Percentiles rank a stretch among this genome's conserved stretches.
Evolutionary conservation across 2,113 vertebrate species (phyloP).

Genomic region (Capreolus pygargus): DNA sequence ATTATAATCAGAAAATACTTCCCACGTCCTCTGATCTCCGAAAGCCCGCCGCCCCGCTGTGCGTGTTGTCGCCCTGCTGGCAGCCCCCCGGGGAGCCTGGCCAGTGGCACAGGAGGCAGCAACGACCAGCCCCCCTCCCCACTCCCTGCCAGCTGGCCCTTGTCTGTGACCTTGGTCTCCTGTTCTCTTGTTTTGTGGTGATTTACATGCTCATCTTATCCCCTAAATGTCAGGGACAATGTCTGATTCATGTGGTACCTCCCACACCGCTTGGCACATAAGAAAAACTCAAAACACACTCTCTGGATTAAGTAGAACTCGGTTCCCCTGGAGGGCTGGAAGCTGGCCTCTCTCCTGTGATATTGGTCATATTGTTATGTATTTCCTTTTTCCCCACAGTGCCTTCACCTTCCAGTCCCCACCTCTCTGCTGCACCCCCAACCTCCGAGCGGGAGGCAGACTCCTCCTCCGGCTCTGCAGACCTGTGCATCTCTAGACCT

Average conservation of each 20-base stretch:
- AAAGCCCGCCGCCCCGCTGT: rapidly evolving
- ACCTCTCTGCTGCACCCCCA: not conserved
- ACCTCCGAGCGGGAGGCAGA: not conserved
- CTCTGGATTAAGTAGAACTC: not conserved
- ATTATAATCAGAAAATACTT: not conserved
- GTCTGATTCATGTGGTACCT: slow-evolving; percentile 50
- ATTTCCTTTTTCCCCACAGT: not conserved
- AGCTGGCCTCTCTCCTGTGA: not conserved
- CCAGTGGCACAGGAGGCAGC: rapidly evolving
- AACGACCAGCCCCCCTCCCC: rapidly evolving
- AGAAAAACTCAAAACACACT: not conserved
- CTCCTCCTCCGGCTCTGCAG: not conserved
- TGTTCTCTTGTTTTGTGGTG: not conserved
- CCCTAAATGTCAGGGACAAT: slow-evolving; percentile 72
- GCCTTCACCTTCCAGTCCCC: not conserved
- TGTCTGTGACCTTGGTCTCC: not conserved
- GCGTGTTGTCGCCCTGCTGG: not conserved
- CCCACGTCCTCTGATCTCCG: not conserved
- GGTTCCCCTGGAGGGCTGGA: not conserved
- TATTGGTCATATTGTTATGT: rapidly evolving
- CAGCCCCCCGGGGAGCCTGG: not conserved
- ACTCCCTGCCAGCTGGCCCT: rapidly evolving
- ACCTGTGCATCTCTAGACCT: not conserved
- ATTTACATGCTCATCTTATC: slow-evolving; percentile 9
- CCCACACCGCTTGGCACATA: slow-evolving; percentile 45